Conservation (phyloP, 2,113 vertebrate genomes). For the Cephalopterus ornatus region DNA sequence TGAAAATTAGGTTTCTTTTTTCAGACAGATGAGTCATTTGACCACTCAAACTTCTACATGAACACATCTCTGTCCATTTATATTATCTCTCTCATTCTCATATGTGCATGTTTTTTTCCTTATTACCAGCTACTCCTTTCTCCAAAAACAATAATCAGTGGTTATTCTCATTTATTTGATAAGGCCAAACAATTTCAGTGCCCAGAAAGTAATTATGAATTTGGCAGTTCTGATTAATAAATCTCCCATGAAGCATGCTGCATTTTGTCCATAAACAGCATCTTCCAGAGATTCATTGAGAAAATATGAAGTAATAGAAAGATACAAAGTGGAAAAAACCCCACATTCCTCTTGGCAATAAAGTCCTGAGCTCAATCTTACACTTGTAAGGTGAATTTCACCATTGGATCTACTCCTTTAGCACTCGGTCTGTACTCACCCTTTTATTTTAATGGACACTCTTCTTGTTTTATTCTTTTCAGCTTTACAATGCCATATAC, state of each 20-base stretch:
- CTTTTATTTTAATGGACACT: not conserved
- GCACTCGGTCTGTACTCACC: not conserved
- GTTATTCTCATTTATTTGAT: constrained; percentile 40
- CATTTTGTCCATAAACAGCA: not conserved
- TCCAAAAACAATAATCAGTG: constrained; percentile 40
- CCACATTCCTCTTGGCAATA: not conserved
- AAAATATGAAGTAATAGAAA: not conserved
- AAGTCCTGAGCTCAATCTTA: not conserved
- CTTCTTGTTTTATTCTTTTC: not conserved
- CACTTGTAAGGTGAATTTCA: not conserved
- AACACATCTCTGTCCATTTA: not conserved
- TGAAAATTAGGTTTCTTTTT: constrained; percentile 7
- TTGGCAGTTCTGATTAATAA: constrained; percentile 58
- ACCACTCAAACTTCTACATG: constrained; percentile 1
- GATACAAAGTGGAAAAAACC: not conserved
- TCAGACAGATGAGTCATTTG: constrained; percentile 7
- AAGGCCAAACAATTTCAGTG: constrained; percentile 48
- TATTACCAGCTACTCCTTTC: constrained; percentile 10
- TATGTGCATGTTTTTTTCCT: not conserved
- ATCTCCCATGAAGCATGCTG: constrained; percentile 29
- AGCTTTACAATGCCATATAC: not conserved
- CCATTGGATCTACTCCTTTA: not conserved
- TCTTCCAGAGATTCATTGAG: constrained; percentile 23
- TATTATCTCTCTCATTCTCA: not conserved
- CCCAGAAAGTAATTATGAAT: constrained; percentile 60